Percentiles rank a stretch among this genome's conserved stretches.
Conservation (phyloP, 2,888 invertebrate genomes). For the Drosophila picticornis region DNA sequence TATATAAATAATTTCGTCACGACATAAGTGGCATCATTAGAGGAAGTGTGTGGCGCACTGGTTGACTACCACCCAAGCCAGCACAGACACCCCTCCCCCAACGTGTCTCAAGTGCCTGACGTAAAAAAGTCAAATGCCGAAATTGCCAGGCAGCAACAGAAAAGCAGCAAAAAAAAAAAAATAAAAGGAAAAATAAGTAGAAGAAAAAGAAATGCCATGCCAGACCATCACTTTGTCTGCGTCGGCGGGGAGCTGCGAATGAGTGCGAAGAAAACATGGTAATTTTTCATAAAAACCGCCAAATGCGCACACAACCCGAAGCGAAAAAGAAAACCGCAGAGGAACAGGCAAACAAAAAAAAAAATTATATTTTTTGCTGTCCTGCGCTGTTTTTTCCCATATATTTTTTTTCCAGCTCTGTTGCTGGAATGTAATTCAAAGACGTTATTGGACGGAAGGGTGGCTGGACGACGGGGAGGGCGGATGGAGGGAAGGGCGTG, state of each 20-base stretch:
- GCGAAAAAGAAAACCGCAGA: conserved; percentile 58
- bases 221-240: conserved; percentile 18
- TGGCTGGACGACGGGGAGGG: conserved; percentile 9
- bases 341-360: conserved; percentile 57
- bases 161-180: conserved; percentile 14
- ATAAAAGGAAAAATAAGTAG: conserved; percentile 4
- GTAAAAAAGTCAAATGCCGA: conserved; percentile 77
- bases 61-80: conserved; percentile 52
- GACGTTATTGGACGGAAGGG: conserved; percentile 50
- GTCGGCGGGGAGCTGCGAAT: conserved; percentile 45
- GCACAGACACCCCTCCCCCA: conserved; percentile 6
- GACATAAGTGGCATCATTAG: conserved; percentile 82
- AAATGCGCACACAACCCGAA: conserved; percentile 81
- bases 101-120: conserved; percentile 75
- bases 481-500: conserved; percentile 47
- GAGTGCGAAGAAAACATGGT: conserved; percentile 80
- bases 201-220: conserved; percentile 50
- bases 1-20: conserved; percentile 79
- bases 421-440: conserved; percentile 66
- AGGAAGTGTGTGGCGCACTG: conserved; percentile 67
- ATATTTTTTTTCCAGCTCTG: conserved; percentile 20
- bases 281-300: conserved; percentile 81
- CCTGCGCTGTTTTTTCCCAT: conserved; percentile 68
- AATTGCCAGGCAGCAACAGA: conserved; percentile 66
- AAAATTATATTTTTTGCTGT: conserved; percentile 56